Evolutionary conservation across 2,113 vertebrate species (phyloP).

Genomic region (Hypocryptadius cinnamomeus): DNA sequence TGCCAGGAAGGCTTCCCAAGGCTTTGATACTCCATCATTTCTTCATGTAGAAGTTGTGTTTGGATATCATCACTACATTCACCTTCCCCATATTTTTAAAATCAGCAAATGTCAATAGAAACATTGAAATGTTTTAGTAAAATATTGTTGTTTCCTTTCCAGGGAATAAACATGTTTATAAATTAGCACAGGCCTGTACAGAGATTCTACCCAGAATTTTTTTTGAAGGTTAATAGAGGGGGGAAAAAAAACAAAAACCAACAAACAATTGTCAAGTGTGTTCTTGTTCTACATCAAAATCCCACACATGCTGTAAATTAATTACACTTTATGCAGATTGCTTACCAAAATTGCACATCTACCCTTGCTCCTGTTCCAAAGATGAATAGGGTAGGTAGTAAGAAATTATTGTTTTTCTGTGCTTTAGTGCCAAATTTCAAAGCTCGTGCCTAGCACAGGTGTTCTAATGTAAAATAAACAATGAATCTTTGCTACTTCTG

Average conservation of each 20-base stretch:
- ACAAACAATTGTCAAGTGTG: fast-evolving
- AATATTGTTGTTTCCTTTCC: neutral
- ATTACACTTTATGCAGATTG: neutral
- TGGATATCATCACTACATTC: fast-evolving
- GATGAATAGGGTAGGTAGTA: fast-evolving
- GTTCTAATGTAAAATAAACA: neutral
- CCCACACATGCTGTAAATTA: fast-evolving
- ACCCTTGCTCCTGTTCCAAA: neutral
- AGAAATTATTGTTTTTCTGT: neutral
- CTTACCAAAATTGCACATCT: neutral
- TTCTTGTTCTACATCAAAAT: neutral
- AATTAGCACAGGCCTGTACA: neutral
- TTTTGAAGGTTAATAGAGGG: neutral
- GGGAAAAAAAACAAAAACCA: fast-evolving
- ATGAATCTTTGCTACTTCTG: neutral
- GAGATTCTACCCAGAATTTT: neutral
- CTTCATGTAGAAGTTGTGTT: fast-evolving
- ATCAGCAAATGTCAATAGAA: neutral
- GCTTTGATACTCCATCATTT: neutral
- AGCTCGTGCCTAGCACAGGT: fast-evolving
- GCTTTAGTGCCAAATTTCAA: neutral
- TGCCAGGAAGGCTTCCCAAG: neutral
- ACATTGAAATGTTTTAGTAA: neutral
- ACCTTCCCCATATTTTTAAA: neutral
- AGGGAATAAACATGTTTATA: neutral